Base-by-base conservation (phyloP, 2,113 vertebrate genomes). In the Apodemus sylvaticus region DNA sequence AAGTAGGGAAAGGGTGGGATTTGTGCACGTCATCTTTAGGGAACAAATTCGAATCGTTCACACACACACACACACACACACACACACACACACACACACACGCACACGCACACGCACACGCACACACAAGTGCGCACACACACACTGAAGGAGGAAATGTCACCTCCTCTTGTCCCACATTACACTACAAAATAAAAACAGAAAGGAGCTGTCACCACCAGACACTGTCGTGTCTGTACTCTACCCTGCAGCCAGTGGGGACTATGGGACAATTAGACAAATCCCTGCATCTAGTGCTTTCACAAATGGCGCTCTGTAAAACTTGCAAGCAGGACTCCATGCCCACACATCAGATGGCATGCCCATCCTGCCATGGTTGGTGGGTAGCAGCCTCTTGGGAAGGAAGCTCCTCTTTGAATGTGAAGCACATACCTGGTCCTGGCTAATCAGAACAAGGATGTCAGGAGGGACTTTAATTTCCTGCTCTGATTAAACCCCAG, bases 401-500 rank as follows among this genome's bases (percentile, higher is more conserved):
- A 90, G 79, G 55, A 74, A 60, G 60, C 74, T 36, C 64, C 34
- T 93, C 74, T 93, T 66, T n/a, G 60, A 81, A 93, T 94, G 90
- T 76, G 58, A 93, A 90, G 85, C 90, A 86, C 64, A 90, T 76
- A 76, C 87, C 78, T 92, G 74, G 70, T 45, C 87, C 90, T 96
- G 95, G 79, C 64, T 93, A 85, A 93, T 95, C 90, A 93, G 95
- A 96, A 79, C 39, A 70, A 92, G 86, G 77, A 83, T 13, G 31
- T 11, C 55, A 34, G 58, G 71, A 95, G 77, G 48, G 64, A 77
- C 70, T 93, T 96, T 93, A 81, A 95, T 90, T 92, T 92, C 85
- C 76, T 70, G 77, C 83, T 97, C 68, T 76, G 88, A 94, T 93
- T 90, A 96, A 96, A 93, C 7, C 17, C 81, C 48, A 92, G 94